A percentile compares a stretch with the other conserved stretches of the same genome.
phyloP scores from a whole-genome alignment of 2,888 invertebrate genomes.

The Lasioglossum villosulum region DNA sequence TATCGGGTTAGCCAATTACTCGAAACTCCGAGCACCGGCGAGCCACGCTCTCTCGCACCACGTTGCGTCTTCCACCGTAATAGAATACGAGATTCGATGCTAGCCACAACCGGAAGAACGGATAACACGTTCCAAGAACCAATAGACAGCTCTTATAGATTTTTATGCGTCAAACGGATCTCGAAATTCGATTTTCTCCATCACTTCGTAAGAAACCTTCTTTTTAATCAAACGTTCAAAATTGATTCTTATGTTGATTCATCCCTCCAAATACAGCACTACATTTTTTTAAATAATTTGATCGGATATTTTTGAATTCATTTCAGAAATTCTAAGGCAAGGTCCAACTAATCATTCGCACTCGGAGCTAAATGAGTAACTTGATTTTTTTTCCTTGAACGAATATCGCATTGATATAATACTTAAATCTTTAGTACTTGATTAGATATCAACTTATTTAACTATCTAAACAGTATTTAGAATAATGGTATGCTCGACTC shows the following conservation, averaged over 20 bases:
- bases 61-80: neutral
- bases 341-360: neutral
- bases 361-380: too few relatives aligned
- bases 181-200: neutral
- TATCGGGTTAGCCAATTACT: slow-evolving; percentile 50
- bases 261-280: too few relatives aligned
- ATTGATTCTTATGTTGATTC: too few relatives aligned
- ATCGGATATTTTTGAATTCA: neutral
- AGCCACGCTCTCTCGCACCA: neutral
- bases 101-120: neutral
- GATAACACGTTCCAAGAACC: neutral
- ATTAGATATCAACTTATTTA: too few relatives aligned
- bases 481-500: too few relatives aligned
- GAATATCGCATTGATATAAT: too few relatives aligned
- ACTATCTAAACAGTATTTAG: too few relatives aligned
- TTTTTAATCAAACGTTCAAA: neutral
- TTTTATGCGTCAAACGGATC: neutral
- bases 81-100: slow-evolving; percentile 37
- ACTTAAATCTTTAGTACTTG: too few relatives aligned
- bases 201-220: neutral
- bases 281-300: neutral
- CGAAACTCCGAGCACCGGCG: slow-evolving; percentile 24
- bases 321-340: neutral
- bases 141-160: neutral
- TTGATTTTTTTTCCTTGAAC: too few relatives aligned